Percentiles rank a stretch among this genome's conserved stretches.
phyloP scores from a whole-genome alignment of 2,888 invertebrate genomes.

The Watsonalla cultraria region DNA sequence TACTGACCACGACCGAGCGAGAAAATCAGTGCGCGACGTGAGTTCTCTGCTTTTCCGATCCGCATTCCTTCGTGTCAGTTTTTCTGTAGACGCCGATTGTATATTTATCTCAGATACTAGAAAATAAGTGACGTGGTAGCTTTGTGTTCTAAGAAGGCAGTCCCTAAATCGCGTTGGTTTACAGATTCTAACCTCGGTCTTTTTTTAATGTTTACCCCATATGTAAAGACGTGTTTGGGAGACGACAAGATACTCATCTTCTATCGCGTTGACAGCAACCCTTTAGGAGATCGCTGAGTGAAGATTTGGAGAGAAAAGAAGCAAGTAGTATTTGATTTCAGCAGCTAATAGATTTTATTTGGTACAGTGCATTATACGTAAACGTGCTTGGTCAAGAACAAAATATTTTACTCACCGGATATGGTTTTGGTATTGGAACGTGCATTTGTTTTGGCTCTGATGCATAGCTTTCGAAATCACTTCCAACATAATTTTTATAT shows the following conservation, averaged over 20 bases:
- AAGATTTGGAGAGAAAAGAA: too few relatives aligned
- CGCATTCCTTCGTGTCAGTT: conserved; percentile 63
- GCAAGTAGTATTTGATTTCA: conserved; percentile 12
- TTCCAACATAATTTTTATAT: conserved; percentile 46
- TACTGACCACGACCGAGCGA: conserved; percentile 52
- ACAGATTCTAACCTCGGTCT: too few relatives aligned
- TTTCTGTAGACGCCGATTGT: conserved; percentile 41
- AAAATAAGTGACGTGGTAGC: too few relatives aligned
- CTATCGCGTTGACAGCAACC: too few relatives aligned
- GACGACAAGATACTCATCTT: too few relatives aligned
- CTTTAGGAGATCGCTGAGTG: too few relatives aligned
- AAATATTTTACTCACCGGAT: conserved; percentile 53
- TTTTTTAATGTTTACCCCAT: too few relatives aligned
- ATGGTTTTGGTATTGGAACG: conserved; percentile 63
- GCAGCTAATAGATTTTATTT: conserved; percentile 4
- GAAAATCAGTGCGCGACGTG: conserved; percentile 74
- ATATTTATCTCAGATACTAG: too few relatives aligned
- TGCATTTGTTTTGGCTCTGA: conserved; percentile 58
- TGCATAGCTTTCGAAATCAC: conserved; percentile 57
- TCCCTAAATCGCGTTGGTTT: too few relatives aligned
- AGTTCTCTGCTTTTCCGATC: conserved; percentile 61
- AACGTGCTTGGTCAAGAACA: conserved; percentile 16
- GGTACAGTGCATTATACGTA: neutral
- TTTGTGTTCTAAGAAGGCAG: too few relatives aligned
- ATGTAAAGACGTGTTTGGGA: too few relatives aligned